Percentiles rank a stretch among this genome's conserved stretches.
These are phyloP conservation scores for Stratiolaelaps scimitus DNA, from an alignment of 1,140 invertebrate genomes.

Conservation along the genomic window DNA sequence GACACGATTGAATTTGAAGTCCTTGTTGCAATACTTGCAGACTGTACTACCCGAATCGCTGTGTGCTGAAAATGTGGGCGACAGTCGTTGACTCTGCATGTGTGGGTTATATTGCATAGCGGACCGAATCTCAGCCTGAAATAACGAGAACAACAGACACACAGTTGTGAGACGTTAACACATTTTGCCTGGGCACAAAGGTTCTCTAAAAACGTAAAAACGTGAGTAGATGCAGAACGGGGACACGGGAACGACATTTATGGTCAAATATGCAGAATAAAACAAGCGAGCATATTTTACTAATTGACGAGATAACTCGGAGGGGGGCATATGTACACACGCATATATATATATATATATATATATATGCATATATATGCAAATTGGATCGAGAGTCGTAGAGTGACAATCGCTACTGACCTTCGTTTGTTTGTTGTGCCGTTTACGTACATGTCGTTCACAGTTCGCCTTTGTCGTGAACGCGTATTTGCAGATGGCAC, in stretches of 20 bases:
- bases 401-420: not conserved
- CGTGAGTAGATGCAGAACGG: not conserved
- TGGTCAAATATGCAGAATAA: too few relatives aligned
- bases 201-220: not conserved
- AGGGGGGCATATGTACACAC: too few relatives aligned
- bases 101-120: constrained; percentile 37
- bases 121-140: constrained; percentile 35
- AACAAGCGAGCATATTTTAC: too few relatives aligned
- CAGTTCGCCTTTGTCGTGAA: constrained; percentile 87
- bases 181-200: too few relatives aligned
- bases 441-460: constrained; percentile 57
- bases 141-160: not conserved
- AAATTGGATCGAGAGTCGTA: too few relatives aligned
- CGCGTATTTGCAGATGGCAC: constrained; percentile 78
- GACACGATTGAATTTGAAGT: constrained; percentile 43
- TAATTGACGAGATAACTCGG: too few relatives aligned
- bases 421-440: constrained; percentile 63
- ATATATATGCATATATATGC: too few relatives aligned
- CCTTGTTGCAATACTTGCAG: constrained; percentile 44
- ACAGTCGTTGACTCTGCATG: constrained; percentile 32
- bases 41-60: constrained; percentile 39
- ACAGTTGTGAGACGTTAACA: too few relatives aligned
- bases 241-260: not conserved
- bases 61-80: constrained; percentile 31
- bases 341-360: too few relatives aligned